Percentiles rank a stretch among this genome's conserved stretches.
phyloP scores from a whole-genome alignment of 2,113 vertebrate species.

The Notechis scutatus region DNA sequence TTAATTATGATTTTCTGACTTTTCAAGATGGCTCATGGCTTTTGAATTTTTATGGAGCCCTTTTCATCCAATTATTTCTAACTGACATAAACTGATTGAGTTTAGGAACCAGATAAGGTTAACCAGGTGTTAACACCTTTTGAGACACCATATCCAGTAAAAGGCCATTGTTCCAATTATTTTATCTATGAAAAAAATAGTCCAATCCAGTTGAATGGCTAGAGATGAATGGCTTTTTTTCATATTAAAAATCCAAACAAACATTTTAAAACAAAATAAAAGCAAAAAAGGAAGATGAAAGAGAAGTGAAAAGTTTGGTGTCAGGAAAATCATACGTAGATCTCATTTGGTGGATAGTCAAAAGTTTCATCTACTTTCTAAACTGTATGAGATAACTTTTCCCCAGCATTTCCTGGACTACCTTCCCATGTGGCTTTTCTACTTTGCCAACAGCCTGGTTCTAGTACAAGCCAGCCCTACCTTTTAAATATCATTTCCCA shows the following conservation, averaged over 20 bases:
- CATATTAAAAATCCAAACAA: background rate
- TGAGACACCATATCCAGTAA: background rate
- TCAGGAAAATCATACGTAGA: background rate
- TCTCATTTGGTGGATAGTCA: background rate
- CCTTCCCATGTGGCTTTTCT: background rate
- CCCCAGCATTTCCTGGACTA: background rate
- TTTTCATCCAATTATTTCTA: background rate
- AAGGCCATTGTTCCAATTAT: background rate
- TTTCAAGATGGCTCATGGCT: background rate
- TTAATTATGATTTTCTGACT: background rate
- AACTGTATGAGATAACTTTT: background rate
- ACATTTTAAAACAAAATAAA: background rate
- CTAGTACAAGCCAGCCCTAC: background rate
- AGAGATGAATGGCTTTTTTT: background rate
- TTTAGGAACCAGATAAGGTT: background rate
- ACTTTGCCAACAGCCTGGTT: background rate
- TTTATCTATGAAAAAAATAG: background rate
- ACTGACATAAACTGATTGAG: background rate
- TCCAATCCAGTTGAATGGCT: background rate
- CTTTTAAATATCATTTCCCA: background rate
- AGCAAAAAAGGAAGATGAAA: background rate
- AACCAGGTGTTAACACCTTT: background rate
- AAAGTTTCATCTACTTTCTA: background rate
- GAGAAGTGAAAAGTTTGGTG: background rate
- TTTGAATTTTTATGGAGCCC: background rate